Evolutionary conservation across 2,797 vertebrate species (phyloP), one percentile per base, ranked within the genome.

Genomic region (Betta splendens): DNA sequence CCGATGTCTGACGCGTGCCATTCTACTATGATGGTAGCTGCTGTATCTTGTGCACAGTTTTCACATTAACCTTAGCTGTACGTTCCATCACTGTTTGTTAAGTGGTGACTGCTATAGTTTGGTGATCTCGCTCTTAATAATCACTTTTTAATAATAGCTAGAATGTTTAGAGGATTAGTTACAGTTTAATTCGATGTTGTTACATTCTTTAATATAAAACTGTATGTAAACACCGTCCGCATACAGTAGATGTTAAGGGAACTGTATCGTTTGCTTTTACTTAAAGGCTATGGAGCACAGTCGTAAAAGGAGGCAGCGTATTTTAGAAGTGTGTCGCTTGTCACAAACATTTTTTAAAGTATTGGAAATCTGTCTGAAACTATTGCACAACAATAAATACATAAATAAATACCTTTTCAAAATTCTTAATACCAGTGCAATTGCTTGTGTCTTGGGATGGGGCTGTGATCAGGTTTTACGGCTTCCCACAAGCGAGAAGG

Each of bases 1-100:
- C n/a, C n/a, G n/a, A n/a, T n/a, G n/a, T n/a, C n/a, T n/a, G n/a
- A 45, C 69, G 70, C 75, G 81, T 88, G 85, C 83, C 85, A 89
- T 83, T 81, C 38, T 79, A 49, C 68, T 64, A 53, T 78, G 35
- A 71, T 55, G 58, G 75, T 84, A 85, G 86, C 78, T 79, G 23
- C 72, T 85, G 73, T 86, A 67, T 58, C 65, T 58, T 67, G 75
- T 87, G 77, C 73, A 70, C 50, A 71, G 72, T 52, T 80, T 71
- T 77, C 62, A 72, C 58, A 51, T 62, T 36, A 52, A 59, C 37
- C 46, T 45, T 79, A 75, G 71, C 50, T 62, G 61, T 72, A 71
- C 63, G 62, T 68, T 3, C 63, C 56, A 49, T 68, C 47, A 44
- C 58, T 68, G 66, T 72, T 21, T 55, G 57, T 76, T 39, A 3